These are phyloP conservation scores for Nettapus auritus DNA, from an alignment of 2,113 vertebrate genomes.

Conservation along the genomic window DNA sequence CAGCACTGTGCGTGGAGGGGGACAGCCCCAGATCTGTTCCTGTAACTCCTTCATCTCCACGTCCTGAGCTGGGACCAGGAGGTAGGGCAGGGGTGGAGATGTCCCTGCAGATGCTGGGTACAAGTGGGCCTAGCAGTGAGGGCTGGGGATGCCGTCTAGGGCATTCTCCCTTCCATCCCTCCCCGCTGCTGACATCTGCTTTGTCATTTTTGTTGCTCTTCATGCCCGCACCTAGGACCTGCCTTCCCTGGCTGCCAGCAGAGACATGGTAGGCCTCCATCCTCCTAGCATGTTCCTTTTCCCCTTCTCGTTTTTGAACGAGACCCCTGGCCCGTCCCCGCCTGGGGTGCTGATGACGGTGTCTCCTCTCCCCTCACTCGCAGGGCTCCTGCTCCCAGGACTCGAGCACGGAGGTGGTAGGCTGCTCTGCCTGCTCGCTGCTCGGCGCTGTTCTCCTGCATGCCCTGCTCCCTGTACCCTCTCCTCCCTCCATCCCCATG, in stretches of 20 bases:
- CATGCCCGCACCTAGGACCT: background rate
- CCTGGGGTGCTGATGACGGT: background rate
- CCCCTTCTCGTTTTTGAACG: background rate
- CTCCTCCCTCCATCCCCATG: background rate
- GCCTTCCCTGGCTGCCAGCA: constrained; percentile 10
- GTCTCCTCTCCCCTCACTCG: constrained; percentile 55
- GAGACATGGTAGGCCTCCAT: background rate
- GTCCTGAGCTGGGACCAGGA: background rate
- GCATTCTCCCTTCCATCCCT: background rate
- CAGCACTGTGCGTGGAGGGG: rapidly evolving
- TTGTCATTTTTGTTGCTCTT: background rate
- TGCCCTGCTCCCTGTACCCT: background rate
- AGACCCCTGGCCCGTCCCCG: background rate
- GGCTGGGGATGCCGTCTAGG: background rate
- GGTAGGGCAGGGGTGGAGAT: background rate
- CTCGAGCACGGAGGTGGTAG: constrained; percentile 58
- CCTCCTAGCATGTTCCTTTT: background rate
- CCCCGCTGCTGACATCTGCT: background rate
- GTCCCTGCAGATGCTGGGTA: background rate
- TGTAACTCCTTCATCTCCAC: background rate
- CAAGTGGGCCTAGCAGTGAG: background rate
- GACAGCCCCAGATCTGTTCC: background rate
- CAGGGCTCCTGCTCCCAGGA: constrained; percentile 60
- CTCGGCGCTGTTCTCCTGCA: constrained; percentile 9
- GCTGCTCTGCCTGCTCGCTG: constrained; percentile 51